Base-by-base conservation (phyloP, 2,888 invertebrate species). In the Halictus ligatus region DNA sequence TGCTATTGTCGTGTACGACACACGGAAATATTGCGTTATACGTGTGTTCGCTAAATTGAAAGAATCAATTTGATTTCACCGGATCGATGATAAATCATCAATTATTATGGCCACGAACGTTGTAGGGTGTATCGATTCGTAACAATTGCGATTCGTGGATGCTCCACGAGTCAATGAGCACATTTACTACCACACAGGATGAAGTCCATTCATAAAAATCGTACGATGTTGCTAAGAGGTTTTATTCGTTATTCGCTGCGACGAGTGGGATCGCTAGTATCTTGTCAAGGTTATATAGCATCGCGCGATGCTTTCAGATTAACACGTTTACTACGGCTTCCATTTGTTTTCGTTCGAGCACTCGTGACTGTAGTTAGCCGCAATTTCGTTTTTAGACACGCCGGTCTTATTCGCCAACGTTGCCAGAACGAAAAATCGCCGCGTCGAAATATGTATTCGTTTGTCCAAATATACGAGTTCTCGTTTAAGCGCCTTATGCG, bases 141-240 rank as follows among this genome's bases (percentile, higher is more conserved):
- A 40, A 78, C 60, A 46, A 40, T 80, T 40, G 29, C 78, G 43
- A 46, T 72, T 76, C 71, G 71, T 48, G 18, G 74, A n/a, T 64
- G 64, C 72, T 40, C 72, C 15, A 54, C 80, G 72, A 78, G 87
- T 87, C 87, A 88, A 85, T 85, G 85, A 86, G 75, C 81, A 77
- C 74, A 81, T 78, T 81, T 82, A 85, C 82, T 85, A 87, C 78
- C 50, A 71, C 73, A 85, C 76, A 73, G 80, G 79, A 69, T 58
- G 73, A 69, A 76, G 81, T 81, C 80, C 92, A 92, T 92, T 92
- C 92, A 92, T 92, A 90, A 92, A 92, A 92, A 92, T 91, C 80
- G 43, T 75, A 76, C 86, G 81, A 89, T 89, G 89, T 90, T 90
- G 80, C 87, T 86, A 90, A 86, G 84, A 88, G 85, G 84, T 83